phyloP scores from a whole-genome alignment of 2,797 vertebrate species.

The Alectoris magna region DNA sequence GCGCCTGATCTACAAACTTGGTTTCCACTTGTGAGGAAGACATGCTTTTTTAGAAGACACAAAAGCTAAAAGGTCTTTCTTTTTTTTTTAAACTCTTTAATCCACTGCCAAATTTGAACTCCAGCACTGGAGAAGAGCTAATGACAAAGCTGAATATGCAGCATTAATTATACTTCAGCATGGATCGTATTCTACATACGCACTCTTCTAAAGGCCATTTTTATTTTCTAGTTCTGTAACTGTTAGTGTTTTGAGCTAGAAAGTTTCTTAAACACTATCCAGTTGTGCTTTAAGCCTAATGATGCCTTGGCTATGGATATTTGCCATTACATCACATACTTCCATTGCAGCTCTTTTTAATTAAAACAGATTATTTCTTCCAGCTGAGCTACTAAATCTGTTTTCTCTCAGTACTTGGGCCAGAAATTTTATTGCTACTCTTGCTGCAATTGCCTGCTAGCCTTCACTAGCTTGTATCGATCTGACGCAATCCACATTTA shows the following conservation, averaged over 20 bases:
- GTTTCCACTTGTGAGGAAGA: background rate
- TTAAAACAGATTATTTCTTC: slow-evolving; percentile 15
- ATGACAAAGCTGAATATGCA: background rate
- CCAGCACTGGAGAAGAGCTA: background rate
- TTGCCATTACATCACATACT: background rate
- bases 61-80: background rate
- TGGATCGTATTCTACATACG: background rate
- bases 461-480: background rate
- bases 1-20: background rate
- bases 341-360: slow-evolving; percentile 15
- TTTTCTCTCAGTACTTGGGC: slow-evolving; percentile 3
- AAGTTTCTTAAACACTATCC: background rate
- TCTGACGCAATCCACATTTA: background rate
- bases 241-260: background rate
- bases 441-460: background rate
- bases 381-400: background rate
- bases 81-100: background rate
- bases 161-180: background rate
- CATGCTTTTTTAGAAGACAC: background rate
- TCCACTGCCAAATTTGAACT: background rate
- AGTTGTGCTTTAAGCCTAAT: background rate
- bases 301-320: background rate
- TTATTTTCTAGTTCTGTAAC: background rate
- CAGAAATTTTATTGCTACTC: background rate
- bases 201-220: background rate